These are phyloP conservation scores for Meloidogyne hapla DNA, from an alignment of 1,140 invertebrate species.

Conservation along the genomic window DNA sequence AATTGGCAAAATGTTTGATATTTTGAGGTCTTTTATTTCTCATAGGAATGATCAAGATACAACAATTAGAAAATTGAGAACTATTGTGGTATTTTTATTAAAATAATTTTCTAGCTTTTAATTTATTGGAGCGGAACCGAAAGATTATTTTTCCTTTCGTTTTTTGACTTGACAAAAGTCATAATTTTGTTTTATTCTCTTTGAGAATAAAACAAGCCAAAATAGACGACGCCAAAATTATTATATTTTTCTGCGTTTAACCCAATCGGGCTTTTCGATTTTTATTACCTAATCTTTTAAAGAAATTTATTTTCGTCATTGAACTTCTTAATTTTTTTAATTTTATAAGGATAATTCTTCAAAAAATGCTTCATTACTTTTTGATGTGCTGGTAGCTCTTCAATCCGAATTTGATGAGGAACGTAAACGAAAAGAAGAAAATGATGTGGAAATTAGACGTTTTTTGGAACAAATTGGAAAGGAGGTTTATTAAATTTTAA, in stretches of 20 bases:
- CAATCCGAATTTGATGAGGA: constrained; percentile 28
- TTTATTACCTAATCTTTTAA: too few relatives aligned
- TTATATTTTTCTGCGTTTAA: too few relatives aligned
- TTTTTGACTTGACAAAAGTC: too few relatives aligned
- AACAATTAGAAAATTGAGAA: constrained; percentile 5
- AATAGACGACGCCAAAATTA: too few relatives aligned
- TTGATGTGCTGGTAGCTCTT: constrained; percentile 41
- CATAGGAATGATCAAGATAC: constrained; percentile 7
- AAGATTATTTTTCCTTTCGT: too few relatives aligned
- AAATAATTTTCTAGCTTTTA: neutral
- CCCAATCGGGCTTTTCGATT: too few relatives aligned
- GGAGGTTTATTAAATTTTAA: constrained; percentile 23
- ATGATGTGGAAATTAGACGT: constrained; percentile 8
- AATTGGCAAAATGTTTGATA: constrained; percentile 10
- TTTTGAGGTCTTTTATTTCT: constrained; percentile 15
- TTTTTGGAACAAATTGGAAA: constrained; percentile 32
- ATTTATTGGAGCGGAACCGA: neutral
- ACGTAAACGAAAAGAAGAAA: constrained; percentile 23
- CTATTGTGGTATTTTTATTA: constrained; percentile 16
- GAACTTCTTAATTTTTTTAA: neutral
- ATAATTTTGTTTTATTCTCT: too few relatives aligned
- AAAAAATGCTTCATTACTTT: constrained; percentile 25
- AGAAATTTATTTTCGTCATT: too few relatives aligned
- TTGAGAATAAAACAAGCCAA: too few relatives aligned
- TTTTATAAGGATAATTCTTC: neutral